phyloP scores from a whole-genome alignment of 1,140 invertebrate genomes.

The Orussus abietinus region DNA sequence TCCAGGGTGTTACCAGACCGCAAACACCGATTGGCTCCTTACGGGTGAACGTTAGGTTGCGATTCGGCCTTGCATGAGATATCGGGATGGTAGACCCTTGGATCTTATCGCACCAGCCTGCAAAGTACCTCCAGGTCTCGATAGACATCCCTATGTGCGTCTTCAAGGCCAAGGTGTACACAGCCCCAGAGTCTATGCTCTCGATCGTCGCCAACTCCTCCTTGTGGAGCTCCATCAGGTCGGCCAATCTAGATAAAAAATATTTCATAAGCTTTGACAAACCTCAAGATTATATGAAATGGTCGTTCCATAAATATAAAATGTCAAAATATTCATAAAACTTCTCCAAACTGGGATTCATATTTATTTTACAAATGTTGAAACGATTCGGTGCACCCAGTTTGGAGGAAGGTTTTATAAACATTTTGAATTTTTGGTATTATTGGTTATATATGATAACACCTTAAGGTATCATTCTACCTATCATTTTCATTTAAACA shows the following conservation, averaged over 20 bases:
- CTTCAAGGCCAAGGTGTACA: constrained; percentile 91
- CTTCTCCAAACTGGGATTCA: too few relatives aligned
- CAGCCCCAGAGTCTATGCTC: constrained; percentile 88
- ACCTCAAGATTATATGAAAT: too few relatives aligned
- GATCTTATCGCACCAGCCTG: constrained; percentile 94
- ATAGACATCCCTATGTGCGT: constrained; percentile 94
- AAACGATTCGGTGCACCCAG: too few relatives aligned
- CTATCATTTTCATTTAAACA: background rate
- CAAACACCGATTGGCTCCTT: constrained; percentile 90
- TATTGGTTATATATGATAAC: too few relatives aligned
- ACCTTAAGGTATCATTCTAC: background rate
- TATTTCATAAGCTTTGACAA: too few relatives aligned
- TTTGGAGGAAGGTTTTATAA: too few relatives aligned
- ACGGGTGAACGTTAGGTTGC: constrained; percentile 82
- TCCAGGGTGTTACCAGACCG: constrained; percentile 95
- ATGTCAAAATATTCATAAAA: too few relatives aligned
- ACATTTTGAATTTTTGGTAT: too few relatives aligned
- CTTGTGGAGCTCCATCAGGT: constrained; percentile 90
- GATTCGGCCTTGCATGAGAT: constrained; percentile 82
- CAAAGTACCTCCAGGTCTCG: constrained; percentile 88
- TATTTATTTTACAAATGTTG: too few relatives aligned
- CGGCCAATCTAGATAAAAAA: constrained; percentile 67
- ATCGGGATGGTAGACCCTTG: constrained; percentile 89
- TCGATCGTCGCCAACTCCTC: constrained; percentile 93
- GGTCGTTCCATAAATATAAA: too few relatives aligned